phyloP scores from a whole-genome alignment of 2,888 invertebrate species.

The Cordilura impudica region DNA sequence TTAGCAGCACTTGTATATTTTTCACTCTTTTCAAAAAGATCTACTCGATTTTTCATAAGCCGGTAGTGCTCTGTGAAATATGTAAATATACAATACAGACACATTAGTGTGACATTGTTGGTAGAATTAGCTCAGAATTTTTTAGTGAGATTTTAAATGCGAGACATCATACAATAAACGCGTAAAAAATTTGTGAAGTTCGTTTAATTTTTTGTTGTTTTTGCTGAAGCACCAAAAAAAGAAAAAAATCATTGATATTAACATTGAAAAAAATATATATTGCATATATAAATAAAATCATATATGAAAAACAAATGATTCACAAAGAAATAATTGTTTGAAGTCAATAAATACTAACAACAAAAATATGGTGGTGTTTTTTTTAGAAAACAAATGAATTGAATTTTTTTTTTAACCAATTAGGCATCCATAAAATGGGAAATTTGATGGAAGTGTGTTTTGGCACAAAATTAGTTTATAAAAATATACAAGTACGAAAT shows the following conservation, averaged over 20 bases:
- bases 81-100: not conserved
- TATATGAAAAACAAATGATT: constrained; percentile 28
- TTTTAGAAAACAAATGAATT: not conserved
- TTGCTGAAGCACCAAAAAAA: constrained; percentile 3
- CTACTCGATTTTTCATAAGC: not conserved
- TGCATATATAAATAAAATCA: constrained; percentile 8
- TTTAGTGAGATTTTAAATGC: not conserved
- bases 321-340: constrained; percentile 8
- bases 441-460: constrained; percentile 48
- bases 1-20: too few species aligned
- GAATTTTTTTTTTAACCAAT: too few species aligned
- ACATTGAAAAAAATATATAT: constrained; percentile 16
- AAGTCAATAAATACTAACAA: constrained; percentile 7
- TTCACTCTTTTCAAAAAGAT: too few species aligned
- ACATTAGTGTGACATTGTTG: not conserved
- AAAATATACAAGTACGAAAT: constrained; percentile 48
- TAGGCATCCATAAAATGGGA: constrained; percentile 59
- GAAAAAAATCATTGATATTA: constrained; percentile 14
- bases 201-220: not conserved
- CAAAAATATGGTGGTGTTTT: not conserved
- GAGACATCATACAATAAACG: constrained; percentile 14
- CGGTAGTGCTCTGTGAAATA: constrained; percentile 19
- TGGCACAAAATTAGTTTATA: constrained; percentile 11
- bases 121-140: not conserved
- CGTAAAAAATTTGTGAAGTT: constrained; percentile 15